phyloP scores from a whole-genome alignment of 2,888 invertebrate genomes.

The Coelinius sp. region DNA sequence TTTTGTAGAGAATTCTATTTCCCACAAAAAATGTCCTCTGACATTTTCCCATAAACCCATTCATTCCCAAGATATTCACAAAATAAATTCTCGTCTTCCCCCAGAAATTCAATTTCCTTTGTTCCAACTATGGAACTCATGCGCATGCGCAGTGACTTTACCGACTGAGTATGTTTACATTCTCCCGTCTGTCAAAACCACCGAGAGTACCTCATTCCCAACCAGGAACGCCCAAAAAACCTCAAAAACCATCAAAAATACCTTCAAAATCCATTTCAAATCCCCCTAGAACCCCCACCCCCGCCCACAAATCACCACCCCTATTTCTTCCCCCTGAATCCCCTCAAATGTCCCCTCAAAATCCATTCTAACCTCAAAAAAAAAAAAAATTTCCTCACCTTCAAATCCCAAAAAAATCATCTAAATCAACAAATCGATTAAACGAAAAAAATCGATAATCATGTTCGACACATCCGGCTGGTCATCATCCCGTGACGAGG shows the following conservation, averaged over 20 bases:
- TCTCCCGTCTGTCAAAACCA: background rate
- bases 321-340: background rate
- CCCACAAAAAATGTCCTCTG: background rate
- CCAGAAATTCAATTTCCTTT: background rate
- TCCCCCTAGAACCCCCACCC: background rate
- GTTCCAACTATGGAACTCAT: background rate
- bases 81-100: background rate
- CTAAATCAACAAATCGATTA: background rate
- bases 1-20: no score
- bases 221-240: background rate
- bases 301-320: no score
- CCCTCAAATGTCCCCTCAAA: background rate
- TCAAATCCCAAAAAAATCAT: background rate
- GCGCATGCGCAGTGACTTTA: background rate
- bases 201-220: background rate
- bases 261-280: background rate
- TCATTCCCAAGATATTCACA: background rate
- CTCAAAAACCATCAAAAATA: background rate
- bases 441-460: constrained; percentile 31
- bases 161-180: background rate
- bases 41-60: background rate
- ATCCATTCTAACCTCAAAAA: background rate
- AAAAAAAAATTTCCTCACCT: background rate
- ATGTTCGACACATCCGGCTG: constrained; percentile 66
- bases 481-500: constrained; percentile 62